Percentiles rank a stretch among this genome's conserved stretches.
phyloP scores from a whole-genome alignment of 2,797 vertebrate species.

The Lateolabrax maculatus region DNA sequence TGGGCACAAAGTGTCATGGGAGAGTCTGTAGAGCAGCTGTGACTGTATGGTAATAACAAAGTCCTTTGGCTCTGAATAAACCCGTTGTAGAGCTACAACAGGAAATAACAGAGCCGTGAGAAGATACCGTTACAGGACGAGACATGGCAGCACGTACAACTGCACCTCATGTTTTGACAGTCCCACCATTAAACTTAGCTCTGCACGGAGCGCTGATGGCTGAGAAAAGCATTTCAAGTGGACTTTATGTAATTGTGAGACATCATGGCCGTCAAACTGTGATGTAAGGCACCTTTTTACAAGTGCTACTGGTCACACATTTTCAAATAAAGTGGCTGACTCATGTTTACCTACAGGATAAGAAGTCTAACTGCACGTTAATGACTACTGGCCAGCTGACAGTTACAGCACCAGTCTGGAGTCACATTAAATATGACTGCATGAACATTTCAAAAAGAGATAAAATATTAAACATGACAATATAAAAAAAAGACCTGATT shows the following conservation, averaged over 20 bases:
- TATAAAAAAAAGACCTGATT: constrained; percentile 76
- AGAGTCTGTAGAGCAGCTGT: constrained; percentile 1
- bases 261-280: constrained; percentile 14
- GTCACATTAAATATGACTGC: constrained; percentile 39
- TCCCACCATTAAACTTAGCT: neutral
- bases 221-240: constrained; percentile 14
- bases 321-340: constrained; percentile 37
- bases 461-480: constrained; percentile 64
- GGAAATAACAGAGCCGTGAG: constrained; percentile 8
- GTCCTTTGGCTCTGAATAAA: constrained; percentile 4
- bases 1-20: neutral
- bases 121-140: neutral
- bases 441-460: constrained; percentile 50
- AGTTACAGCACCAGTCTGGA: constrained; percentile 54
- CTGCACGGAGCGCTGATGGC: neutral
- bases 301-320: constrained; percentile 64
- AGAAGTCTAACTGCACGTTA: constrained; percentile 12
- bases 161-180: neutral
- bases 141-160: neutral
- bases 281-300: constrained; percentile 77
- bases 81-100: neutral
- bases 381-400: constrained; percentile 36
- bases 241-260: neutral
- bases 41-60: neutral
- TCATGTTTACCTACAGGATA: constrained; percentile 27